phyloP scores from a whole-genome alignment of 2,888 invertebrate genomes.

The Stenichneumon culpator region DNA sequence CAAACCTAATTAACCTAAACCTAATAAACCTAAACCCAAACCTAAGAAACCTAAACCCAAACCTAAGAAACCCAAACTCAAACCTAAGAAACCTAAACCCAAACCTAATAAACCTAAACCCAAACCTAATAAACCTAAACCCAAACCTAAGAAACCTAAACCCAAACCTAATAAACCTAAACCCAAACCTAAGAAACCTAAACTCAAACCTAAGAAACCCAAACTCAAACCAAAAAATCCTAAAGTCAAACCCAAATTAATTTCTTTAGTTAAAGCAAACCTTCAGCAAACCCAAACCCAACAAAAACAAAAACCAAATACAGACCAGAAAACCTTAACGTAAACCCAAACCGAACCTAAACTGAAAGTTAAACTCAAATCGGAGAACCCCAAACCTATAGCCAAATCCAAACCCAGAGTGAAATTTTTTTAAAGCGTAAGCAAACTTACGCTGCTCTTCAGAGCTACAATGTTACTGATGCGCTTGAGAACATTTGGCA shows the following conservation, averaged over 20 bases:
- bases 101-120: neutral
- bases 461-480: slow-evolving; percentile 95
- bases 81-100: neutral
- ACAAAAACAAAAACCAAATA: too few species aligned
- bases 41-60: neutral
- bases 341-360: too few species aligned
- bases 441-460: slow-evolving; percentile 90
- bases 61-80: neutral
- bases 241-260: neutral
- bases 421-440: slow-evolving; percentile 1
- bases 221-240: neutral
- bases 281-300: neutral
- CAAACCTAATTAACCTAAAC: too few species aligned
- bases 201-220: neutral
- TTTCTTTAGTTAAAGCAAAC: slow-evolving; percentile 1
- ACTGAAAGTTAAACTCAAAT: too few species aligned
- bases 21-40: too few species aligned
- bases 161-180: slow-evolving; percentile 3
- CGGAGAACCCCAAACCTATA: neutral
- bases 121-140: neutral
- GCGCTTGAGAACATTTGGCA: slow-evolving; percentile 94
- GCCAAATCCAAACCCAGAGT: too few species aligned
- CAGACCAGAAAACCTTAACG: too few species aligned
- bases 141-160: neutral
- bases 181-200: neutral